Evolutionary conservation across 2,888 invertebrate species (phyloP).

Genomic region (Chrysina gloriosa): DNA sequence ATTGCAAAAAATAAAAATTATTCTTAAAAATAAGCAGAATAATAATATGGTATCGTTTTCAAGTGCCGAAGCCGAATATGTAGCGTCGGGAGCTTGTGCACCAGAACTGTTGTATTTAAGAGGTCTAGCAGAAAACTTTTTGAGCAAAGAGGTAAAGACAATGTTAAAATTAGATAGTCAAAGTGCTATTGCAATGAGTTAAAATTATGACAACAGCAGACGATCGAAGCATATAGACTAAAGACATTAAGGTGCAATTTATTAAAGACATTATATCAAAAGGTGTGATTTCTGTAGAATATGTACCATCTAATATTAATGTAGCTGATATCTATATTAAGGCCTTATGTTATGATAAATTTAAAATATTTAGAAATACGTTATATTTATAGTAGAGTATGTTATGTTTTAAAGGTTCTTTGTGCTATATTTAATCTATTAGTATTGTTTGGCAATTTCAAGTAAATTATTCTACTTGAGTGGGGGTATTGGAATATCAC

Average conservation of each 20-base stretch:
- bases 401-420: conserved; percentile 4
- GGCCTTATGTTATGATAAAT: conserved; percentile 7
- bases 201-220: neutral
- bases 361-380: conserved; percentile 1
- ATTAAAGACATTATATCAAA: conserved; percentile 10
- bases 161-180: conserved; percentile 7
- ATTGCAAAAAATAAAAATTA: neutral
- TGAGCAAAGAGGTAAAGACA: neutral
- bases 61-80: conserved; percentile 1
- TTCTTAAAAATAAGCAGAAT: neutral
- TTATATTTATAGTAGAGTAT: neutral
- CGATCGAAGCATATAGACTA: neutral
- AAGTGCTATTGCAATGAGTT: conserved; percentile 2
- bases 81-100: neutral
- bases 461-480: too few species aligned
- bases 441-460: too few species aligned
- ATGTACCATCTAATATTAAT: conserved; percentile 9
- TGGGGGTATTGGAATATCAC: too few species aligned
- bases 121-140: conserved; percentile 6
- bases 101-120: neutral
- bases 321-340: conserved; percentile 9
- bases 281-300: neutral
- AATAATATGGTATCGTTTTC: neutral
- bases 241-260: conserved; percentile 7
- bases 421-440: too few species aligned